Conservation (phyloP, 2,113 vertebrate species). For the Odobenus rosmarus region DNA sequence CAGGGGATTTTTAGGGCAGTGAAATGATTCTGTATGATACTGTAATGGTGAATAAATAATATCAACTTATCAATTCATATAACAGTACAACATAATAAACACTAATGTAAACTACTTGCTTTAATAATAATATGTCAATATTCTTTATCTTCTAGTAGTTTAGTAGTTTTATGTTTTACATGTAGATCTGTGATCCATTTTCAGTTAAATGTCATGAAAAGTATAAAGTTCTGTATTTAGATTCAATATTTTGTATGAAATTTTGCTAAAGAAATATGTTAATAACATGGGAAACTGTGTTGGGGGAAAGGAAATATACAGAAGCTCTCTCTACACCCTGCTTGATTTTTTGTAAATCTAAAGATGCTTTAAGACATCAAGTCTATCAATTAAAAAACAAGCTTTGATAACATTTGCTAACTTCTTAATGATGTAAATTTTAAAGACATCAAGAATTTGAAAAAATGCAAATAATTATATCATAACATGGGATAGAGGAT, state of each 20-base stretch:
- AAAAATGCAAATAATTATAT: neutral
- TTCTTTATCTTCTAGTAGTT: neutral
- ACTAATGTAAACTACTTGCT: neutral
- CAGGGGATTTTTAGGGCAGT: neutral
- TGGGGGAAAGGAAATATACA: neutral
- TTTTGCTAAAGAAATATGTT: neutral
- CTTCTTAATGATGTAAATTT: neutral
- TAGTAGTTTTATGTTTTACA: neutral
- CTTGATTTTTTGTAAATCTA: neutral
- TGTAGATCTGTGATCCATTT: neutral
- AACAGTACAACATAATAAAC: neutral
- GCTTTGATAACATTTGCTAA: neutral
- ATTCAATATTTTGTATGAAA: neutral
- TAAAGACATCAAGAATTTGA: neutral
- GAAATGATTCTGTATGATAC: neutral
- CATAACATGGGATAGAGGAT: neutral
- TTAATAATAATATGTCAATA: neutral
- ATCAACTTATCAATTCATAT: neutral
- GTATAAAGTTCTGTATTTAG: neutral
- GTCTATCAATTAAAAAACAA: neutral
- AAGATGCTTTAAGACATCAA: slow-evolving; percentile 2
- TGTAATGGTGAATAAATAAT: neutral
- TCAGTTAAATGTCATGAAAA: neutral
- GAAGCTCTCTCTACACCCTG: neutral
- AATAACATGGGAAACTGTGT: neutral